Base-by-base conservation (phyloP, 2,113 vertebrate genomes). In the Ramphastos sulfuratus region DNA sequence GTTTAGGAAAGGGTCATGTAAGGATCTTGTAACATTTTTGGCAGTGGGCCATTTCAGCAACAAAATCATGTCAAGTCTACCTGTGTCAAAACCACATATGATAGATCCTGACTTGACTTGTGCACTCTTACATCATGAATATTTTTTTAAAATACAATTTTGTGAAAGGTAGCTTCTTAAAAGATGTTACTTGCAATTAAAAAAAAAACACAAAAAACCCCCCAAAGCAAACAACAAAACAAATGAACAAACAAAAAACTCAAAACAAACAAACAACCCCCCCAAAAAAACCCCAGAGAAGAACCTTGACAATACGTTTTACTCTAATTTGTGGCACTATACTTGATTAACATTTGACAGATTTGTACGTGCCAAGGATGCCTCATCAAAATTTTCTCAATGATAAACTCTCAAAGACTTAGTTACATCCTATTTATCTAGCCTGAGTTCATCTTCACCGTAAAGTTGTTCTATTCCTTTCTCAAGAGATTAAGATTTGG, bases 11-110 rank as follows among this genome's bases (percentile, higher is more conserved):
- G 27, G 54, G 94, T 93, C 48, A 56, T 58, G 82, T 79, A 76
- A 87, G 82, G 77, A 97, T 55, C 35, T 60, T 94, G 93, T 83
- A 70, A 66, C 87, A 61, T 12, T 95, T 96, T 94, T 93, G 81
- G 48, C 66, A 72, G 61, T 14, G 44, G 16, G 69, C 31, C 56
- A 54, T 60, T 93, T 94, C 74, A 94, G 25, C 78, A 93, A 86
- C 54, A 79, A 44, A 67, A 15, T n/a, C 48, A 69, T 42, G 25
- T 80, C 25, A 30, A 83, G 27, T 65, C 66, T 39, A 89, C 17
- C 23, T 30, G 35, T 7, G 30, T 75, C 73, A 88, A 61, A 92
- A 93, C 14, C 18, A 37, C 21, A 1, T 23, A 48, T 37, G 39
- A 25, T 54, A 79, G 8, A 14, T 48, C 39, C 81, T 55, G 25